These are phyloP conservation scores for Lophius americanus DNA, from an alignment of 2,797 vertebrate species.

Conservation along the genomic window DNA sequence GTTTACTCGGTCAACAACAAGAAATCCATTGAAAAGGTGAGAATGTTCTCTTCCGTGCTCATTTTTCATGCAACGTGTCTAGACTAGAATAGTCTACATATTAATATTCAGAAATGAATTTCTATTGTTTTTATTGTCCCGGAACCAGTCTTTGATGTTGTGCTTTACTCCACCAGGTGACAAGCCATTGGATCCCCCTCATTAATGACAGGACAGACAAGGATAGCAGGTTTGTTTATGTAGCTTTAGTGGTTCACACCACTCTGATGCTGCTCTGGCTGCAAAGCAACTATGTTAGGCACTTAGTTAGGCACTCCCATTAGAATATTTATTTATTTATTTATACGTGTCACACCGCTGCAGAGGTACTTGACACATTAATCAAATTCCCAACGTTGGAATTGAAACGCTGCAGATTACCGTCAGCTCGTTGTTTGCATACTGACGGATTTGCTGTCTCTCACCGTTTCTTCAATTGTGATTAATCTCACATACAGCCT, in stretches of 20 bases:
- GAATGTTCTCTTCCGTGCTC: background rate
- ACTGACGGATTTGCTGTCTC: too few relatives aligned
- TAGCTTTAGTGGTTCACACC: background rate
- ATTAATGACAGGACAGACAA: conserved; percentile 98
- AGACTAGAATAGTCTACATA: background rate
- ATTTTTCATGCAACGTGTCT: background rate
- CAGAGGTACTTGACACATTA: too few relatives aligned
- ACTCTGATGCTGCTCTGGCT: background rate
- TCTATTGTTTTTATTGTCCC: background rate
- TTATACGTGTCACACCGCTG: too few relatives aligned
- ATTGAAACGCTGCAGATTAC: too few relatives aligned
- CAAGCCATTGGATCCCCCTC: conserved; percentile 98
- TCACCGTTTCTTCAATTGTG: too few relatives aligned
- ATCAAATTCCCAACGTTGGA: too few relatives aligned
- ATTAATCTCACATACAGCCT: too few relatives aligned
- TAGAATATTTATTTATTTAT: background rate
- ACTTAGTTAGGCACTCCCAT: background rate
- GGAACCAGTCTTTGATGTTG: conserved; percentile 25
- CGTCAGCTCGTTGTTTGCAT: too few relatives aligned
- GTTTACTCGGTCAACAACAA: conserved; percentile 87
- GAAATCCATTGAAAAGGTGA: conserved; percentile 87
- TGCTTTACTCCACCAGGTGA: conserved; percentile 84
- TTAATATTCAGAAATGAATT: background rate
- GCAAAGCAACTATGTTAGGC: background rate
- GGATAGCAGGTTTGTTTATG: conserved; percentile 91